A percentile compares a stretch with the other conserved stretches of the same genome.
Evolutionary conservation across 2,888 invertebrate genomes (phyloP).

Genomic region (Amphimallon solstitiale): DNA sequence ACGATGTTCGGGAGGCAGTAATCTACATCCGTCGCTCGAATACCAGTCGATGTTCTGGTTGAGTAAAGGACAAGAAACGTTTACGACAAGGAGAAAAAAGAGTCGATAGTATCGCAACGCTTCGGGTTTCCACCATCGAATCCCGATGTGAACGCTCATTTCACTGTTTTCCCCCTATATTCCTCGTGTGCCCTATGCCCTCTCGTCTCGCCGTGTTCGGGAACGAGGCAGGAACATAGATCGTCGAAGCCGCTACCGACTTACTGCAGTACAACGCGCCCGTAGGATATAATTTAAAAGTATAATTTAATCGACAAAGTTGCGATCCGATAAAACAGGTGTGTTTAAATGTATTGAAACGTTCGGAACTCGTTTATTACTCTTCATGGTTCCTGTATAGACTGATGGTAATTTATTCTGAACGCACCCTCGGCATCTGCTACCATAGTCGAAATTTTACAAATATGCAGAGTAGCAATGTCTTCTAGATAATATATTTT

Average conservation of each 20-base stretch:
- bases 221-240: neutral
- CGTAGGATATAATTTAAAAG: conserved; percentile 46
- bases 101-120: too few species aligned
- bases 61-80: neutral
- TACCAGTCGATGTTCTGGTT: neutral
- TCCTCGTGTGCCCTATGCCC: too few species aligned
- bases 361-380: conserved; percentile 36
- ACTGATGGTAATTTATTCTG: conserved; percentile 19
- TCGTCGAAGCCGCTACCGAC: neutral
- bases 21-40: conserved; percentile 12
- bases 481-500: too few species aligned
- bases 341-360: conserved; percentile 46
- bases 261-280: conserved; percentile 15
- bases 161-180: too few species aligned
- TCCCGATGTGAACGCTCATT: too few species aligned
- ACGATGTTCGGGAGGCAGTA: conserved; percentile 15
- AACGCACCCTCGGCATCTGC: neutral
- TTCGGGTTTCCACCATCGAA: too few species aligned
- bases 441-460: too few species aligned
- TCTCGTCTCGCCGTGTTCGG: neutral
- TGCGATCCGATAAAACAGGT: conserved; percentile 46
- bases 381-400: conserved; percentile 5
- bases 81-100: too few species aligned
- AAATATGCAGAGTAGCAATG: too few species aligned
- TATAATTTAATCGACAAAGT: conserved; percentile 50